Conservation (phyloP, 2,113 vertebrate genomes). For the Gadus macrocephalus region DNA sequence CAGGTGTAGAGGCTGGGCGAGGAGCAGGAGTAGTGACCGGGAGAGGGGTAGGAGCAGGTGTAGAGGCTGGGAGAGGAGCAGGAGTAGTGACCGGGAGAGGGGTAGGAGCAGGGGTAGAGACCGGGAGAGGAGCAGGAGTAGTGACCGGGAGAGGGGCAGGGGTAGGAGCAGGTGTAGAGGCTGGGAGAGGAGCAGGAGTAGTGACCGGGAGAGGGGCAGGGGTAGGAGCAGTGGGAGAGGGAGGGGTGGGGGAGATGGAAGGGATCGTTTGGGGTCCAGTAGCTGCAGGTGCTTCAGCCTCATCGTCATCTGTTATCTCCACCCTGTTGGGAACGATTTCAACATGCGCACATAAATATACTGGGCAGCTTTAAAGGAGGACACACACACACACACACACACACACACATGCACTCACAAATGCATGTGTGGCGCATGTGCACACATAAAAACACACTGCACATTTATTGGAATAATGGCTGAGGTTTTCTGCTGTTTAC, state of each 20-base stretch:
- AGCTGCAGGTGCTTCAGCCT: slow-evolving; percentile 29
- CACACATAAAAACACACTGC: too few relatives aligned
- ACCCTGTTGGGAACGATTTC: slow-evolving; percentile 53
- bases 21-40: slow-evolving; percentile 1
- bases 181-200: neutral
- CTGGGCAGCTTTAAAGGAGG: neutral
- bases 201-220: neutral
- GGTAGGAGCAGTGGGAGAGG: slow-evolving; percentile 1
- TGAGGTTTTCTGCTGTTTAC: neutral
- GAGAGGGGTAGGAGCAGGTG: neutral
- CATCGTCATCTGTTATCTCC: slow-evolving; percentile 62
- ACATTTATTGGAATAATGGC: too few relatives aligned
- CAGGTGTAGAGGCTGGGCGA: neutral
- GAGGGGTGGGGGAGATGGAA: slow-evolving; percentile 10
- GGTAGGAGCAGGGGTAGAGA: neutral
- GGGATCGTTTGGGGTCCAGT: neutral
- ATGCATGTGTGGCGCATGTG: neutral
- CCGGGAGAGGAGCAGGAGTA: neutral
- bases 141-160: neutral
- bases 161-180: slow-evolving; percentile 22
- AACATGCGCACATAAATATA: slow-evolving; percentile 22
- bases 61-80: neutral
- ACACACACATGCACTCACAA: neutral
- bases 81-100: neutral
- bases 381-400: neutral